Percentiles rank a stretch among this genome's conserved stretches.
Evolutionary conservation across 2,888 invertebrate genomes (phyloP).

Genomic region (Parnassius smintheus): DNA sequence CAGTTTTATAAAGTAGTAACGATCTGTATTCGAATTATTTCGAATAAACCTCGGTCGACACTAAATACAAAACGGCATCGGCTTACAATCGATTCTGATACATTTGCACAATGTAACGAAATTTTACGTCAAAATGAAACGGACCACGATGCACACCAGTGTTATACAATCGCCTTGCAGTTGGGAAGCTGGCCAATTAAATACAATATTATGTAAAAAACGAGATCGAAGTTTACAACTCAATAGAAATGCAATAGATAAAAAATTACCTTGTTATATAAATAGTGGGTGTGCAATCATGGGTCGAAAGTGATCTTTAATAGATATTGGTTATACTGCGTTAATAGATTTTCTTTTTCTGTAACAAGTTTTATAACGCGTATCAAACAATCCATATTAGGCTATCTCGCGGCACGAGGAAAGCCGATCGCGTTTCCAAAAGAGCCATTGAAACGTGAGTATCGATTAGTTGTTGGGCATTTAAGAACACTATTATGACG

Average conservation of each 20-base stretch:
- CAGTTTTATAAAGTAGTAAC: too few species aligned
- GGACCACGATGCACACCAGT: too few species aligned
- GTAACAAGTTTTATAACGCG: slow-evolving; percentile 1
- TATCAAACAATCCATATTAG: not conserved
- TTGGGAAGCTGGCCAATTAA: not conserved
- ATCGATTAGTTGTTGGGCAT: not conserved
- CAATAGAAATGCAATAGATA: too few species aligned
- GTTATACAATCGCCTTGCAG: too few species aligned
- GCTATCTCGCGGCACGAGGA: slow-evolving; percentile 11
- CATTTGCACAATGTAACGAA: too few species aligned
- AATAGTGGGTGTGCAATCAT: slow-evolving; percentile 6
- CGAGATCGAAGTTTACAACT: too few species aligned
- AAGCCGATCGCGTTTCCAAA: not conserved
- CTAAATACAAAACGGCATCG: too few species aligned
- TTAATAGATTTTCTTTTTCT: slow-evolving; percentile 15
- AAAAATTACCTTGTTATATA: not conserved
- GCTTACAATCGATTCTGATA: too few species aligned
- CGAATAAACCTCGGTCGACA: too few species aligned
- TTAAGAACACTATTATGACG: too few species aligned
- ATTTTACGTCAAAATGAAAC: too few species aligned
- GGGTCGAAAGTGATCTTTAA: slow-evolving; percentile 10
- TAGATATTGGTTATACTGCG: not conserved
- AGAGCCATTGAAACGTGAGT: not conserved
- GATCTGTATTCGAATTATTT: too few species aligned
- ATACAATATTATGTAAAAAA: not conserved